Evolutionary conservation across 2,113 vertebrate genomes (phyloP).

Genomic region (Rhabdomys dilectus): DNA sequence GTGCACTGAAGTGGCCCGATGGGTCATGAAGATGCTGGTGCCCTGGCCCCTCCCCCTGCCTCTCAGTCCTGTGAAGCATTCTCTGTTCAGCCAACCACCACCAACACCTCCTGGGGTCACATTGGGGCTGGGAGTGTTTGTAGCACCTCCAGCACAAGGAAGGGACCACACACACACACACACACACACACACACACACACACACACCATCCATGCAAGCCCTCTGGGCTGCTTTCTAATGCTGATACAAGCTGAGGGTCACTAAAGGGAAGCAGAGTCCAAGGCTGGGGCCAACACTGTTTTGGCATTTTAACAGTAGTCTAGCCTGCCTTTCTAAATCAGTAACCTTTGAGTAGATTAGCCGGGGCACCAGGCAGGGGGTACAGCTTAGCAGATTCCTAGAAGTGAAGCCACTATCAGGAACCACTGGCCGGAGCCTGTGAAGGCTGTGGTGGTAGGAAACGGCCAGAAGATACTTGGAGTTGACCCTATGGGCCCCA

Average conservation of each 20-base stretch:
- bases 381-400: not conserved
- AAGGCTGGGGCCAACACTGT: not conserved
- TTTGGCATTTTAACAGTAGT: not conserved
- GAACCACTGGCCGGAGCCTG: not conserved
- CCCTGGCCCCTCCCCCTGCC: not conserved
- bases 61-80: not conserved
- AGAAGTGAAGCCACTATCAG: not conserved
- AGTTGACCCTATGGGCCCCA: not conserved
- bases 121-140: not conserved
- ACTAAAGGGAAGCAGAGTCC: not conserved
- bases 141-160: not conserved
- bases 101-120: not conserved
- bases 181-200: not conserved
- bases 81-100: no score
- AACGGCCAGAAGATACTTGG: not conserved
- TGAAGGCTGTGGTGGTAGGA: not conserved
- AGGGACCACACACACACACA: not conserved
- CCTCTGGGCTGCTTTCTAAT: not conserved
- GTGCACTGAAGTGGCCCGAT: not conserved
- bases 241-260: not conserved
- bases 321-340: not conserved
- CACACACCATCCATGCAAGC: not conserved
- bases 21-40: accelerated
- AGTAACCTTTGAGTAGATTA: not conserved
- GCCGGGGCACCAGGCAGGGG: not conserved